Percentiles rank a stretch among this genome's conserved stretches.
Evolutionary conservation across 2,888 invertebrate genomes (phyloP).

Genomic region (Polydrusus tereticollis): DNA sequence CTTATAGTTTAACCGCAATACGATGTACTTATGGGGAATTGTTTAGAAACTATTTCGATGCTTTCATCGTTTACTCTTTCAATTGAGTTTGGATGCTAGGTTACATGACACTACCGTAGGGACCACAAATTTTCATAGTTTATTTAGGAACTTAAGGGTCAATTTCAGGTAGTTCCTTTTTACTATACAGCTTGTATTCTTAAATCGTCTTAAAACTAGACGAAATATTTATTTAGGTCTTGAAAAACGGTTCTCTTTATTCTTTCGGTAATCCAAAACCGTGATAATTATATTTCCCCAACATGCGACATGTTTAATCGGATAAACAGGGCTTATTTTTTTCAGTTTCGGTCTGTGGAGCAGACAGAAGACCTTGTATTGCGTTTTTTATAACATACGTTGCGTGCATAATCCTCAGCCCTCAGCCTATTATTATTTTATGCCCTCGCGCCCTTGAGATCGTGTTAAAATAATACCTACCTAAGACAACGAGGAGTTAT

Average conservation of each 20-base stretch:
- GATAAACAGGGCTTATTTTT: not conserved
- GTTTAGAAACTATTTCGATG: not conserved
- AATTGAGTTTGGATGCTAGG: too few relatives aligned
- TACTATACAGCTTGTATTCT: not conserved
- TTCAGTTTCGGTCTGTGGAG: not conserved
- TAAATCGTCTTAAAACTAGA: not conserved
- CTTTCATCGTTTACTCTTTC: too few relatives aligned
- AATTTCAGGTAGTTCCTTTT: slow-evolving; percentile 7
- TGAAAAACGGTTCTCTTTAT: not conserved
- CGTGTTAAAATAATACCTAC: not conserved
- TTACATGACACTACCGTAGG: too few relatives aligned
- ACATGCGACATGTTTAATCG: not conserved
- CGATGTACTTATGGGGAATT: too few relatives aligned
- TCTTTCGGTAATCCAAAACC: not conserved
- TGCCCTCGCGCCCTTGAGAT: not conserved
- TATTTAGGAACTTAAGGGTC: not conserved
- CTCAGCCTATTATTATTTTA: not conserved
- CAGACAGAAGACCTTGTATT: not conserved
- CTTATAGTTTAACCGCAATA: not conserved
- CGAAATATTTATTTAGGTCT: slow-evolving; percentile 4
- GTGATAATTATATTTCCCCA: not conserved
- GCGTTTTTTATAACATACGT: not conserved
- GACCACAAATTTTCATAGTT: slow-evolving; percentile 5
- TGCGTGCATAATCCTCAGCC: not conserved
- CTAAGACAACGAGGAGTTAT: too few relatives aligned